phyloP scores from a whole-genome alignment of 2,113 vertebrate species.

The Rostratula benghalensis region DNA sequence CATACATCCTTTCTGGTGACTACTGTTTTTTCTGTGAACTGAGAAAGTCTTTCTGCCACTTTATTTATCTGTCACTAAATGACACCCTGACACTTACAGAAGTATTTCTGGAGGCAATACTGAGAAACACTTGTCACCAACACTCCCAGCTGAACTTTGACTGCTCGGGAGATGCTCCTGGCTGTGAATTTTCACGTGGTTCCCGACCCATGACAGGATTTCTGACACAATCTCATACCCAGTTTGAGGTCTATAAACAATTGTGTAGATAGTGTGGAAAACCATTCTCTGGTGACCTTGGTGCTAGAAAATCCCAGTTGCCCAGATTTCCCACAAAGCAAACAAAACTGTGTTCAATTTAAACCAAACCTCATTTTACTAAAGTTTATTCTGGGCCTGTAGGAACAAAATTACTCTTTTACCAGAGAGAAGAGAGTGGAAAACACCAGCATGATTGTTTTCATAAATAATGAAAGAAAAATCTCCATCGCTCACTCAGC shows the following conservation, averaged over 20 bases:
- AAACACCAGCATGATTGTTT: neutral
- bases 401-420: neutral
- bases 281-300: neutral
- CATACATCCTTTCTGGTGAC: neutral
- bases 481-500: neutral
- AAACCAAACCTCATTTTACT: neutral
- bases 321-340: neutral
- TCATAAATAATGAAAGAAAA: slow-evolving; percentile 34
- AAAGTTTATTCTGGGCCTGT: neutral
- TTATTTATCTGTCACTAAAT: neutral
- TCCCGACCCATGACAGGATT: fast-evolving
- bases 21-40: neutral
- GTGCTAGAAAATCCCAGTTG: neutral
- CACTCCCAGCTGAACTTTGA: neutral
- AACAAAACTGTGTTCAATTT: neutral
- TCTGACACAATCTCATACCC: neutral
- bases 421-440: neutral
- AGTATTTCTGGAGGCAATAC: neutral
- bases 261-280: neutral
- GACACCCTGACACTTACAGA: neutral
- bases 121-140: neutral
- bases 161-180: neutral
- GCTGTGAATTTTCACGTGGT: neutral
- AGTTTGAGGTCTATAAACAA: neutral
- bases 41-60: neutral